Percentiles rank a stretch among this genome's conserved stretches.
Conservation (phyloP, 2,113 vertebrate species). For the Nansenia antarctica region DNA sequence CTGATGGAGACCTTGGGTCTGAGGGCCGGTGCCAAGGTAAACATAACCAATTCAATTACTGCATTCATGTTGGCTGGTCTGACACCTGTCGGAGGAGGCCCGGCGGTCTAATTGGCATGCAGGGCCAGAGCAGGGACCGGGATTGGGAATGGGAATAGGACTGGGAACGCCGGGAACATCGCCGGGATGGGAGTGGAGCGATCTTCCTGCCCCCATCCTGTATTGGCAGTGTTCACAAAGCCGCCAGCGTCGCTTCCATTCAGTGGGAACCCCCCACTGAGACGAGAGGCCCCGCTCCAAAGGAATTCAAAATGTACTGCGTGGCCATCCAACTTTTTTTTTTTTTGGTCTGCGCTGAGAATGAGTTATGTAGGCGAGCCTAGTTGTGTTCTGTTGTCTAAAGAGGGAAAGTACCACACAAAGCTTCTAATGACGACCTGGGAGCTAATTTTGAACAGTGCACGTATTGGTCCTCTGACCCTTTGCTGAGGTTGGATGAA, state of each 20-base stretch:
- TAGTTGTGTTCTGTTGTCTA: slow-evolving; percentile 22
- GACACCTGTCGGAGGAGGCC: slow-evolving; percentile 40
- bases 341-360: slow-evolving; percentile 50
- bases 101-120: slow-evolving; percentile 13
- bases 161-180: slow-evolving; percentile 36
- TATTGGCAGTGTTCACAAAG: slow-evolving; percentile 26
- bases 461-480: slow-evolving; percentile 4
- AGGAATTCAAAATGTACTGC: slow-evolving; percentile 54
- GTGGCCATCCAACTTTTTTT: slow-evolving; percentile 30
- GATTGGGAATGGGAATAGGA: background rate
- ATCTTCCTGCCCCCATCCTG: slow-evolving; percentile 53
- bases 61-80: no score
- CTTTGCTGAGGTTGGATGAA: background rate
- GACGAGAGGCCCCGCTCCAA: slow-evolving; percentile 57
- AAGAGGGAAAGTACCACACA: background rate
- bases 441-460: slow-evolving; percentile 3
- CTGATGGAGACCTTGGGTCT: slow-evolving; percentile 65
- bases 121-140: background rate
- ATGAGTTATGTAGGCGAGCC: slow-evolving; percentile 31
- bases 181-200: slow-evolving; percentile 37
- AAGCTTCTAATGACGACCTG: background rate
- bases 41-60: slow-evolving; percentile 63
- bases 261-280: slow-evolving; percentile 65
- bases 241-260: slow-evolving; percentile 38
- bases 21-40: slow-evolving; percentile 60